A percentile compares a stretch with the other conserved stretches of the same genome.
phyloP scores from a whole-genome alignment of 1,140 invertebrate species.

The Eulimnadia texana region DNA sequence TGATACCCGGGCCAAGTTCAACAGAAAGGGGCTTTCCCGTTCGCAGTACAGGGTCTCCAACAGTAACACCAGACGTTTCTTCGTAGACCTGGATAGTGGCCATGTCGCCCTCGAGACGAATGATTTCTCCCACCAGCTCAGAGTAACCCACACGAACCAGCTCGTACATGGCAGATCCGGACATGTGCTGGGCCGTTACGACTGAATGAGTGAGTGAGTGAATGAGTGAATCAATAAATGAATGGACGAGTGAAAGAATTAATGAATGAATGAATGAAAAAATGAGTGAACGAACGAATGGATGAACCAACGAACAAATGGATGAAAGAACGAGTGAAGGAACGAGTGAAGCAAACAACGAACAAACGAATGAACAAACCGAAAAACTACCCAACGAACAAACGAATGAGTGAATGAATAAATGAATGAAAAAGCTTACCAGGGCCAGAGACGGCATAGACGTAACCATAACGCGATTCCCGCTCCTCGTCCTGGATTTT shows the following conservation, averaged over 20 bases:
- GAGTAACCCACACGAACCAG: constrained; percentile 95
- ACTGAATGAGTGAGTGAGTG: constrained; percentile 43
- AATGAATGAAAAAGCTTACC: constrained; percentile 39
- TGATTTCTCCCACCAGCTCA: constrained; percentile 98
- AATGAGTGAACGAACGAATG: too few relatives aligned
- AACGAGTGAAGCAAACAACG: neutral
- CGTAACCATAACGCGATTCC: constrained; percentile 83
- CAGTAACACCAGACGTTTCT: constrained; percentile 98
- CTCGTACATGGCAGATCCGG: constrained; percentile 99
- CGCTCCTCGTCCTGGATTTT: constrained; percentile 70
- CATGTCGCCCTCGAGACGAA: constrained; percentile 96
- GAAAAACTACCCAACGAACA: neutral
- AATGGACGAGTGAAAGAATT: too few relatives aligned
- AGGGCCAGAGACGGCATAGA: constrained; percentile 92
- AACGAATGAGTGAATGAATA: neutral
- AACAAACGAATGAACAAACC: neutral
- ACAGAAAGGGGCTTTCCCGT: constrained; percentile 97
- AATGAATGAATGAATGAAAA: too few relatives aligned
- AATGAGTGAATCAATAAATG: too few relatives aligned
- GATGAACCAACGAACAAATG: too few relatives aligned
- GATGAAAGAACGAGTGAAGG: neutral
- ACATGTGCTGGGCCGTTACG: constrained; percentile 97
- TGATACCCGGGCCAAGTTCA: constrained; percentile 97
- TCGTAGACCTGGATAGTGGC: constrained; percentile 99
- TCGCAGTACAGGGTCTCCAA: constrained; percentile 94